phyloP scores from a whole-genome alignment of 23 tunicate genomes.

The Ciona savignyi region DNA sequence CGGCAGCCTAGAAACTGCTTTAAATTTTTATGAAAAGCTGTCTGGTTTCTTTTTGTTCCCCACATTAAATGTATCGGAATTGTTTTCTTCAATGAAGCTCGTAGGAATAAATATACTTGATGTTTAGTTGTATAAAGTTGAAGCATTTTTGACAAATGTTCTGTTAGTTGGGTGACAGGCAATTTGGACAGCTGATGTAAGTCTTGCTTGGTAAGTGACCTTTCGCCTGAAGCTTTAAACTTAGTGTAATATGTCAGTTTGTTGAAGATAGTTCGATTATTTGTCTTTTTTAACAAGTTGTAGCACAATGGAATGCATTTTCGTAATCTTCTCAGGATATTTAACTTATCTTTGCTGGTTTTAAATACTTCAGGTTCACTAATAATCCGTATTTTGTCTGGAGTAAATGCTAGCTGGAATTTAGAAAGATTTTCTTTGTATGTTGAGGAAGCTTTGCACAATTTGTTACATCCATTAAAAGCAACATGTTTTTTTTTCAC shows the following conservation, averaged over 20 bases:
- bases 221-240: neutral
- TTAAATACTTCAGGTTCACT: too few species aligned
- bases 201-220: neutral
- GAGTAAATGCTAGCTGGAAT: too few species aligned
- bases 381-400: too few species aligned
- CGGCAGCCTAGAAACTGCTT: neutral
- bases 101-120: conserved; percentile 1
- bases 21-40: neutral
- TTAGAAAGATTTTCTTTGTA: neutral
- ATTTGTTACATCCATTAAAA: neutral
- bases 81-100: neutral
- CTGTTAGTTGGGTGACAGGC: neutral
- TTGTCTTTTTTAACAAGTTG: neutral
- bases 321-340: neutral
- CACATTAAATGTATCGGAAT: neutral
- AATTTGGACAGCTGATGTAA: neutral
- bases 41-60: neutral
- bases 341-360: neutral
- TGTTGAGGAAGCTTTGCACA: neutral
- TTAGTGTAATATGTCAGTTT: neutral
- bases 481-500: neutral
- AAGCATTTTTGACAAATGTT: neutral
- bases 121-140: neutral
- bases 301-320: neutral
- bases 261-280: neutral